Conservation (phyloP, 2,797 vertebrate genomes). For the Microctenopoma lineatum region DNA sequence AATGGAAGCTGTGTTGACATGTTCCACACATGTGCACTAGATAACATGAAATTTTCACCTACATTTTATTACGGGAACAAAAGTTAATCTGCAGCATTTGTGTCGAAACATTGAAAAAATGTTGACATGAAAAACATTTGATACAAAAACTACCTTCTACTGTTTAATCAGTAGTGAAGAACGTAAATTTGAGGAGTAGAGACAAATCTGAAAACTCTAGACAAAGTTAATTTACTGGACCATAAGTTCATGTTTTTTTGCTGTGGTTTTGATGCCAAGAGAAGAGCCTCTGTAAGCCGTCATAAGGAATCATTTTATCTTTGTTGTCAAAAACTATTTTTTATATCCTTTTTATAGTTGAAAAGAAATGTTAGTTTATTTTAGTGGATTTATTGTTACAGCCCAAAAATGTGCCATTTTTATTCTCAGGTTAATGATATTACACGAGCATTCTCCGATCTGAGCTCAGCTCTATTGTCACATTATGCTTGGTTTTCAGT, state of each 20-base stretch:
- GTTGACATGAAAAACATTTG: too few relatives aligned
- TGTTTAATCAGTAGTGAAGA: too few relatives aligned
- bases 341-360: not conserved
- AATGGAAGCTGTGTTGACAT: too few relatives aligned
- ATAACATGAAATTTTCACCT: too few relatives aligned
- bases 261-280: constrained; percentile 3
- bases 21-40: too few relatives aligned
- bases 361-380: not conserved
- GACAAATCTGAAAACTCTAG: too few relatives aligned
- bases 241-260: not conserved
- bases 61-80: not conserved
- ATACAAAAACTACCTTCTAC: too few relatives aligned
- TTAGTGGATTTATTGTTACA: not conserved
- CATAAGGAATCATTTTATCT: not conserved
- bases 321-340: not conserved
- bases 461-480: not conserved
- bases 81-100: not conserved
- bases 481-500: constrained; percentile 15
- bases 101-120: too few relatives aligned
- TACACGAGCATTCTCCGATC: not conserved
- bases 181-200: too few relatives aligned
- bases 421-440: not conserved
- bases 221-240: not conserved
- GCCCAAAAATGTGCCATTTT: not conserved
- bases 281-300: constrained; percentile 1